Percentiles rank a stretch among this genome's conserved stretches.
These are phyloP conservation scores for Rhamnusium bicolor DNA, from an alignment of 2,888 invertebrate species.

Conservation along the genomic window DNA sequence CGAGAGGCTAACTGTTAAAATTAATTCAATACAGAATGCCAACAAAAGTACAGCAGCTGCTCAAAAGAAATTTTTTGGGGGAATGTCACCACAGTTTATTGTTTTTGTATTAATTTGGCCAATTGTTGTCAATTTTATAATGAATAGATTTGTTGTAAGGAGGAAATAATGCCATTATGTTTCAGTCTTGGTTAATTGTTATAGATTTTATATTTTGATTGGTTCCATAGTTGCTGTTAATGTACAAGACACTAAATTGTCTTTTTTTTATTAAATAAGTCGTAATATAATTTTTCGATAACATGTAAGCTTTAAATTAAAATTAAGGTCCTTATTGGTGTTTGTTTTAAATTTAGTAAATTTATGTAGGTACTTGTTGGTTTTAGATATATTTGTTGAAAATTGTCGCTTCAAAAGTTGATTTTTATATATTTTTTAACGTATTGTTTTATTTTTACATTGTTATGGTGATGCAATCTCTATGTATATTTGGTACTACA, in stretches of 20 bases:
- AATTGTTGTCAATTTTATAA: conserved; percentile 73
- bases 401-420: background rate
- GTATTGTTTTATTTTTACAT: background rate
- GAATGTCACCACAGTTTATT: conserved; percentile 71
- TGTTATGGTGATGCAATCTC: background rate
- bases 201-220: background rate
- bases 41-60: conserved; percentile 46
- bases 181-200: conserved; percentile 4
- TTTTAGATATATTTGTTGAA: background rate
- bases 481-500: background rate
- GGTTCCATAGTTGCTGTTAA: background rate
- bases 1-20: conserved; percentile 70
- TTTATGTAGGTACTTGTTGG: background rate
- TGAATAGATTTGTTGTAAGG: conserved; percentile 62
- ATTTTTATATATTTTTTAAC: conserved; percentile 4
- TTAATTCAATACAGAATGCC: conserved; percentile 68
- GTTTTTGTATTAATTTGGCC: conserved; percentile 80
- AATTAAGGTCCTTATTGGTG: background rate
- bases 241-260: background rate
- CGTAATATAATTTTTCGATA: background rate
- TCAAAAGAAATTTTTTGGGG: conserved; percentile 54
- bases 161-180: conserved; percentile 46
- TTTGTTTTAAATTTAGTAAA: background rate
- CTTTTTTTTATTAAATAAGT: background rate
- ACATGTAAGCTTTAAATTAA: background rate